Evolutionary conservation across 2,888 invertebrate genomes (phyloP), one percentile per base, ranked within the genome.

Genomic region (Trachelus troglodyta): DNA sequence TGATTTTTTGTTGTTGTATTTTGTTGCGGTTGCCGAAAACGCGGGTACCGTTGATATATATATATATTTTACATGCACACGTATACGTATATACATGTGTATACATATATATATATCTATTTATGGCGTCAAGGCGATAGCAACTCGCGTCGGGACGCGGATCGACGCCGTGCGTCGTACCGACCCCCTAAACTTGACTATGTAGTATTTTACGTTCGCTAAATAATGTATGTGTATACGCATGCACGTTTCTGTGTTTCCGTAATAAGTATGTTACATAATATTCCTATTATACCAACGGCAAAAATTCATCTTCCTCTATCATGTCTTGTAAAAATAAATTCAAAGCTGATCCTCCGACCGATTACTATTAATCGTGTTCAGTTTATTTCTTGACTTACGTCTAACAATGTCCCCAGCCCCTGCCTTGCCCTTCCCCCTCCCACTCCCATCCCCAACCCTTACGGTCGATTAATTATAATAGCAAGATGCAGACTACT

Each of bases 251-350:
- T 40, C 6, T 40, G 15, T 1, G 6, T 40, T 40, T 40, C 1
- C 15, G 6, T 40, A 40, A 40, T 40, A 40, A 15, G 4, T 40
- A 40, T 40, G 15, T 40, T 40, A 40, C 15, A 15, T 2, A 40
- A 40, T 40, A 40, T 40, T 40, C 15, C 40, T 40, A 40, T 0
- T 15, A 15, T 40, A 15, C 40, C 40, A 76, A 76, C 75, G 74
- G 78, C 74, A 76, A 78, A 77, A 33, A 73, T 73, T 74, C 76
- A 76, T 73, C 74, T 40, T 74, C 69, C 15, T 68, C 83, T 76
- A 84, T 85, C 86, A 85, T 83, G 85, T 90, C 86, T 88, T 91
- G 91, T 90, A 91, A 91, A 91, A 91, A 91, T 91, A 91, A 91
- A 90, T 90, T 88, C 88, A 87, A 91, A 91, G 90, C 90, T 87